Base-by-base conservation (phyloP, 2,113 vertebrate genomes). In the Tetraodon nigroviridis region DNA sequence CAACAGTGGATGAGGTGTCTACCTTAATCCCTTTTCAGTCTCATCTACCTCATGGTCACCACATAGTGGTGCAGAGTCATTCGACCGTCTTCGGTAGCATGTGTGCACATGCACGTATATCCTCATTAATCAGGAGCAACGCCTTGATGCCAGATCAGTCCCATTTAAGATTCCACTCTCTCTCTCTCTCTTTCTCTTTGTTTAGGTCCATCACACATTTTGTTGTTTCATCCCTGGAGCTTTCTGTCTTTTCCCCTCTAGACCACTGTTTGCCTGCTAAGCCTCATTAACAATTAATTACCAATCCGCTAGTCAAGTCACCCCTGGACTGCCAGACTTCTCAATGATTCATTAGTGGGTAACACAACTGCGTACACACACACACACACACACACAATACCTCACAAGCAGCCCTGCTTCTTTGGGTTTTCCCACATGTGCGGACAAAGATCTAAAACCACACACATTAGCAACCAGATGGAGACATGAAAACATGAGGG, bases 201-300 rank as follows among this genome's bases (percentile, higher is more conserved):
- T n/a, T 53, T 21, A 17, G 42, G 55, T 59, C 51, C 60, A 48
- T 64, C 58, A 41, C 22, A 59, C 24, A 51, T 75, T 84, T 56
- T 58, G 52, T 68, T 52, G 57, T 79, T 75, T 78, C 60, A 80
- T 82, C 78, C 81, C 47, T 6, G 59, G 46, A 61, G 62, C 67
- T 55, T 79, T 70, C 65, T 29, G 58, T 57, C 61, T 48, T 32
- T 60, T 63, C 61, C 77, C 69, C 73, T 73, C 65, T 66, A 66
- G 76, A 88, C 76, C 78, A 69, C 76, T 67, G 68, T 87, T 84
- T 81, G 71, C 75, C 80, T 58, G 82, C 86, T 84, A 87, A 86
- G 86, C 86, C 80, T 90, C 86, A 91, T 91, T 89, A 91, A 88
- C 71, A 89, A 90, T 91, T 86, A 90, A 91, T 91, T 86, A 88